phyloP scores from a whole-genome alignment of 2,797 vertebrate species.

The Xiphorhynchus erythropygius region DNA sequence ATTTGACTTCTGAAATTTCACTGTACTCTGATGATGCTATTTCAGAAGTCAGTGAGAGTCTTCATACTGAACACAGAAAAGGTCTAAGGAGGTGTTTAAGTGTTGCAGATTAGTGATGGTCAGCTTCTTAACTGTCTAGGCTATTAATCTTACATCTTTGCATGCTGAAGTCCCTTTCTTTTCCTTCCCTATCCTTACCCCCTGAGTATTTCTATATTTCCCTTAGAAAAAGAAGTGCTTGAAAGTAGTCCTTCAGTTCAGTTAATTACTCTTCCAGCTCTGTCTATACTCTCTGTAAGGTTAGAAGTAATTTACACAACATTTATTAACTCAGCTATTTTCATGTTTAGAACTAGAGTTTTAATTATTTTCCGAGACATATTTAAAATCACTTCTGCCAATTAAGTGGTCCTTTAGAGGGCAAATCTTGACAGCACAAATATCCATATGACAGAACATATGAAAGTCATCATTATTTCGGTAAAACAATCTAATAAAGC shows the following conservation, averaged over 20 bases:
- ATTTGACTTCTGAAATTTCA: background rate
- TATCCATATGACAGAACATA: background rate
- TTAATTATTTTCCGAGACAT: background rate
- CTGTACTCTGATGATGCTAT: background rate
- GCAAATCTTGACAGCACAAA: background rate
- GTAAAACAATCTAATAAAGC: background rate
- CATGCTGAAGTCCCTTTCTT: background rate
- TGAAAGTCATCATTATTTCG: constrained; percentile 13
- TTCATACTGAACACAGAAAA: background rate
- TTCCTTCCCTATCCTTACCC: background rate
- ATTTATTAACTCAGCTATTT: background rate
- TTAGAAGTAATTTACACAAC: background rate
- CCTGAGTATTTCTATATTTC: background rate
- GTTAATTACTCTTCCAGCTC: background rate
- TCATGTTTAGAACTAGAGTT: background rate
- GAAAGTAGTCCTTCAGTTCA: background rate
- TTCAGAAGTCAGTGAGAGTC: background rate
- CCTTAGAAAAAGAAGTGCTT: background rate
- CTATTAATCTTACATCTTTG: background rate
- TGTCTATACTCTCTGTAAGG: background rate
- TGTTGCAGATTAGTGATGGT: background rate
- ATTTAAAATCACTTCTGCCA: background rate
- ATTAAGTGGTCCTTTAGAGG: background rate
- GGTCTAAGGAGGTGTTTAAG: background rate
- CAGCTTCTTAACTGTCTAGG: background rate